phyloP scores from a whole-genome alignment of 2,888 invertebrate genomes.

The Quadriops clusia region DNA sequence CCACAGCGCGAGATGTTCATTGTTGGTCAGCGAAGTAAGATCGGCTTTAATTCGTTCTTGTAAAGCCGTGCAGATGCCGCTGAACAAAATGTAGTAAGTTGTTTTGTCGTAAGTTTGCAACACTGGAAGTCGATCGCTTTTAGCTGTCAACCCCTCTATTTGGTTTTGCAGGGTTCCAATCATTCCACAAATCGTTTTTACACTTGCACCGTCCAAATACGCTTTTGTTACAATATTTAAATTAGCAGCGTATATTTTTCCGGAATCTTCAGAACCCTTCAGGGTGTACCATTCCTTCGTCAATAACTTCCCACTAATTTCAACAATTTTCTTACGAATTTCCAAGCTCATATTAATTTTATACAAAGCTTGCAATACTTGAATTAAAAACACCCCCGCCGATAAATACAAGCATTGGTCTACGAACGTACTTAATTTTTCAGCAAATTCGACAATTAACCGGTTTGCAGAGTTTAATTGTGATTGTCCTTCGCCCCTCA shows the following conservation, averaged over 20 bases:
- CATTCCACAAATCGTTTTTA: slow-evolving; percentile 46
- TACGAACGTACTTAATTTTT: slow-evolving; percentile 38
- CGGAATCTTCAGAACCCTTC: slow-evolving; percentile 51
- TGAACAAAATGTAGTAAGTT: slow-evolving; percentile 57
- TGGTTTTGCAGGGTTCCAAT: slow-evolving; percentile 43
- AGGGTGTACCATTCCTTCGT: slow-evolving; percentile 55
- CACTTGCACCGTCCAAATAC: slow-evolving; percentile 48
- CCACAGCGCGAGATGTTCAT: slow-evolving; percentile 54
- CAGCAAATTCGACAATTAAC: slow-evolving; percentile 30
- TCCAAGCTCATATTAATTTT: slow-evolving; percentile 36
- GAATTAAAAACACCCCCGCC: slow-evolving; percentile 43
- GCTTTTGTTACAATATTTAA: slow-evolving; percentile 51
- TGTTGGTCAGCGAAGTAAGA: slow-evolving; percentile 42
- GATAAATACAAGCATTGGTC: slow-evolving; percentile 43
- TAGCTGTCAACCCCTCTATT: slow-evolving; percentile 42
- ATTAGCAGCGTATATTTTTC: slow-evolving; percentile 34
- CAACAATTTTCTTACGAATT: slow-evolving; percentile 38
- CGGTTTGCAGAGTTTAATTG: slow-evolving; percentile 28
- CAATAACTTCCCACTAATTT: slow-evolving; percentile 44
- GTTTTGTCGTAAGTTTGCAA: slow-evolving; percentile 54
- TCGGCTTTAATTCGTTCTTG: slow-evolving; percentile 43
- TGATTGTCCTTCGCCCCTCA: slow-evolving; percentile 28
- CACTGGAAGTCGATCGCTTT: slow-evolving; percentile 45
- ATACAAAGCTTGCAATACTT: slow-evolving; percentile 41
- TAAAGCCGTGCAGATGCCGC: slow-evolving; percentile 51